Evolutionary conservation across 2,888 invertebrate genomes (phyloP).

Genomic region (Branchipolynoe longqiensis): DNA sequence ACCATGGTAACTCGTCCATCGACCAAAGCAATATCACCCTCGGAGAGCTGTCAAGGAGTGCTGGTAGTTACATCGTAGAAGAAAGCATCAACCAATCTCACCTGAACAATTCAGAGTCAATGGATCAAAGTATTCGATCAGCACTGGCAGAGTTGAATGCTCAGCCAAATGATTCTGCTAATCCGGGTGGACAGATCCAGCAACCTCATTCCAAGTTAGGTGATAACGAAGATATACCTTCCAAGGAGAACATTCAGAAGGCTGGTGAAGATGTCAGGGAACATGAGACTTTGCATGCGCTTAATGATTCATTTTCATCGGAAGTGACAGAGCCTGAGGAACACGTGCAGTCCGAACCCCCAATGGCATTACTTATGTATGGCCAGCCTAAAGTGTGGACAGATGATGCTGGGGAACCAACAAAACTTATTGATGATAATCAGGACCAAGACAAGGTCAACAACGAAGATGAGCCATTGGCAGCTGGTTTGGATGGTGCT

Average conservation of each 20-base stretch:
- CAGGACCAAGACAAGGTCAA: not conserved
- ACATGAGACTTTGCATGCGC: not conserved
- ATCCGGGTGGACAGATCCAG: no score
- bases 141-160: not conserved
- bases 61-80: slow-evolving; percentile 18
- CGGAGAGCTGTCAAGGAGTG: slow-evolving; percentile 22
- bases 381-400: slow-evolving; percentile 47
- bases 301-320: slow-evolving; percentile 36
- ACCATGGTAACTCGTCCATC: slow-evolving; percentile 6
- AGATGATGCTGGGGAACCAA: slow-evolving; percentile 31
- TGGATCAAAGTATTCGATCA: slow-evolving; percentile 28
- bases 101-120: not conserved
- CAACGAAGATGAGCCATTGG: not conserved
- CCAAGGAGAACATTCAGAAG: no score
- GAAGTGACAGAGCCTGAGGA: slow-evolving; percentile 38
- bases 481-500: not conserved
- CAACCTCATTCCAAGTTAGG: no score
- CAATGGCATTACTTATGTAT: slow-evolving; percentile 33
- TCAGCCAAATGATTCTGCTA: not conserved
- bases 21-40: slow-evolving; percentile 24
- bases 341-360: slow-evolving; percentile 3
- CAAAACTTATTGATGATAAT: not conserved
- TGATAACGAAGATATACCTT: no score
- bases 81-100: slow-evolving; percentile 13
- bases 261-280: not conserved